Conservation (phyloP, 2,888 invertebrate genomes). For the Vesta saturnalis region DNA sequence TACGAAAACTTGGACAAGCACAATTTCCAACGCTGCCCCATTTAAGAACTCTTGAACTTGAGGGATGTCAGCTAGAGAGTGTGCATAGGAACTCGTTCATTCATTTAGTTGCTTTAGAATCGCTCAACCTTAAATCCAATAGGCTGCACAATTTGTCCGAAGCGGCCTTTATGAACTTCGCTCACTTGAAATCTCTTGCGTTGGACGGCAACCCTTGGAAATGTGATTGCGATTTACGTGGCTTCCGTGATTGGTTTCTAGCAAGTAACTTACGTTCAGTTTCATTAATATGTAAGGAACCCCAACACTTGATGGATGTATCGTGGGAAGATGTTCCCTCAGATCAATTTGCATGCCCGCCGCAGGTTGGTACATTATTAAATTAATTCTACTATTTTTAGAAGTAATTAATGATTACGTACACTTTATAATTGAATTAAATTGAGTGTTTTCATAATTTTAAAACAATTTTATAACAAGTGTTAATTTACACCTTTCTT, state of each 20-base stretch:
- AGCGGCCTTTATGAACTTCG: constrained; percentile 75
- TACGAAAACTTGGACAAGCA: constrained; percentile 75
- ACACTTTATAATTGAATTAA: too few relatives aligned
- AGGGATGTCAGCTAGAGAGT: constrained; percentile 78
- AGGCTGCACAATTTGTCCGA: constrained; percentile 76
- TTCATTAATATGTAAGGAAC: constrained; percentile 78
- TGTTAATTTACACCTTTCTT: too few relatives aligned
- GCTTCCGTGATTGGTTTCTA: constrained; percentile 86
- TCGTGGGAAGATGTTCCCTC: constrained; percentile 82
- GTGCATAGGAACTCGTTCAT: constrained; percentile 83
- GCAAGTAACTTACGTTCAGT: constrained; percentile 77
- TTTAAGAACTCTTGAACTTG: constrained; percentile 81
- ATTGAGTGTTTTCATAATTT: too few relatives aligned
- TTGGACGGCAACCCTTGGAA: constrained; percentile 90
- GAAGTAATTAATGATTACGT: neutral
- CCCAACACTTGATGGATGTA: constrained; percentile 73
- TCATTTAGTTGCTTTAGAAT: constrained; percentile 76
- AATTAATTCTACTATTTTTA: neutral
- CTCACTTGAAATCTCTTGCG: constrained; percentile 81
- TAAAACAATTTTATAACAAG: too few relatives aligned
- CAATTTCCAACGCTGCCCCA: constrained; percentile 87
- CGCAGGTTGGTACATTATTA: constrained; percentile 66
- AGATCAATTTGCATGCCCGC: constrained; percentile 84
- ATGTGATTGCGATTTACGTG: constrained; percentile 87
- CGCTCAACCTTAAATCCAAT: constrained; percentile 84